Base-by-base conservation (phyloP, 2,797 vertebrate genomes). In the Pangasius sanitwongsei region DNA sequence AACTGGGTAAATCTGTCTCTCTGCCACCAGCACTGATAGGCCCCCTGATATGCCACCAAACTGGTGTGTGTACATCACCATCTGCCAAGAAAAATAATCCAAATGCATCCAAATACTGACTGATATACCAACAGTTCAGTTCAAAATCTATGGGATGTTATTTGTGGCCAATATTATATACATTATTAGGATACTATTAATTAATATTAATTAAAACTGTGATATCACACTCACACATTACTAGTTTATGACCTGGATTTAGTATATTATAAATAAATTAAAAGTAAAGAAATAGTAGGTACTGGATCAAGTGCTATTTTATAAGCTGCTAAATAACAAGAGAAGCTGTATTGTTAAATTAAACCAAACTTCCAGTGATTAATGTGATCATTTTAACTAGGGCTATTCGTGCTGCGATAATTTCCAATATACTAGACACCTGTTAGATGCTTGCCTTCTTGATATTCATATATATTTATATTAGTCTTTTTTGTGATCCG, bases 11-110 rank as follows among this genome's bases (percentile, higher is more conserved):
- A 96, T 92, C 0, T 53, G 3, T 7, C 0, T 7, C 11, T 85
- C 93, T 8, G 95, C 94, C 88, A 97, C 95, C 92, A 97, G 87
- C 88, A 97, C 95, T 0, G 96, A 94, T 88, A 97, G 94, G 20
- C 92, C 95, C 12, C 95, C 94, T 0, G 93, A 94, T 89, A 95
- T 89, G 0, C 96, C 97, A 4, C 97, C 98, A 0, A 97, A 97
- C 93, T 98, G 96, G 92, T 98, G 95, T 28, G 94, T 95, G 92
- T 99, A 99, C 92, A 99, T 96, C 63, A 97, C 91, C 31, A 99
- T 96, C 98, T 99, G 6, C 0, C 34, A 25, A 41, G 5, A 89
- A 11, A 59, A 28, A 88, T 25, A 87, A 50, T 23, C 12, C 18
- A 63, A 83, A 83, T 16, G 7, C 23, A 83, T 83, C 34, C 57